Base-by-base conservation (phyloP, 2,113 vertebrate genomes). In the Elanus axillaris region DNA sequence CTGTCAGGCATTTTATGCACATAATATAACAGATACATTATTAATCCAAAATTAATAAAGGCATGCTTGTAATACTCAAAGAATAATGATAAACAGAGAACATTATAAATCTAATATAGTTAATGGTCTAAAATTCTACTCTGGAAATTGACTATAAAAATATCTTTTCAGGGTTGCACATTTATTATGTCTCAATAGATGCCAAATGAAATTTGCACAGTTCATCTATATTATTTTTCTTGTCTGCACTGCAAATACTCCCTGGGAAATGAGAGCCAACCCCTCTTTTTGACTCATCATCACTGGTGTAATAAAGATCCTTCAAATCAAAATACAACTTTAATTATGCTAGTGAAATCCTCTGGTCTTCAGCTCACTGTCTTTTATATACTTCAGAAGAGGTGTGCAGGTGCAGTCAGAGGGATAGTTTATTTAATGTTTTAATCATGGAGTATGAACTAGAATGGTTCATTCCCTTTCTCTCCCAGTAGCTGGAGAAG, bases 11-110 rank as follows among this genome's bases (percentile, higher is more conserved):
- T 73, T 95, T 93, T 93, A 86, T 63, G 50, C 50, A 76, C 63
- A 62, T 74, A 88, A 89, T 93, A 48, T 38, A 88, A 66, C 83
- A 85, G 67, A 90, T 23, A 14, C 40, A 88, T 91, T 92, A 79
- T 83, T 91, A 94, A 93, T 93, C 82, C 79, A 93, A 95, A 92
- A 19, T 92, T 94, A 94, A 93, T 94, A 90, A 95, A 88, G 63
- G 67, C 76, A 53, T 48, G 68, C 23, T 72, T 95, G 27, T 84
- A 93, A 92, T 81, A 83, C 43, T 80, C 79, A 92, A 95, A 87
- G 50, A 93, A 95, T 91, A 89, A 83, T 86, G 69, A 92, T 92
- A 80, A 91, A 94, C 84, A 66, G 69, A 68, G 59, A 94, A 82
- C 26, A 94, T 82, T 95, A 88, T 62, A 91, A 97, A 95, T 91